phyloP scores from a whole-genome alignment of 2,888 invertebrate species.

The Epistrophe grossulariae region DNA sequence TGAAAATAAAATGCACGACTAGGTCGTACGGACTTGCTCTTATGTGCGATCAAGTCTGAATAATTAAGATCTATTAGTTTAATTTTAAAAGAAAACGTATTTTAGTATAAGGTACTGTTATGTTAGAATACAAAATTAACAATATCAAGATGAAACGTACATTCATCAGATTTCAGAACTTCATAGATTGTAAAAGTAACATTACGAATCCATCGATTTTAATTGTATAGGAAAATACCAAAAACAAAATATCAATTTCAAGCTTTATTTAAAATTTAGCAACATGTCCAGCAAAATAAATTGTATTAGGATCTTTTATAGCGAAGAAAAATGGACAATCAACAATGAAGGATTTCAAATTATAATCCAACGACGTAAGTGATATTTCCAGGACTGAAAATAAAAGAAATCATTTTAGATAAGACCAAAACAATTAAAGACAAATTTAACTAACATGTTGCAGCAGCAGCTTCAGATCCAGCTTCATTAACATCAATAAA shows the following conservation, averaged over 20 bases:
- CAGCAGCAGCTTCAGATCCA: slow-evolving; percentile 94
- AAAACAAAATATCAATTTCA: not conserved
- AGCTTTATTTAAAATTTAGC: slow-evolving; percentile 79
- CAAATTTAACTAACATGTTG: slow-evolving; percentile 87
- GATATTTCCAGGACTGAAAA: slow-evolving; percentile 79
- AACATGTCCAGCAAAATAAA: slow-evolving; percentile 81
- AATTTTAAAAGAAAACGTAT: too few species aligned
- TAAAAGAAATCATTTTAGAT: not conserved
- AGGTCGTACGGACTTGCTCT: too few species aligned
- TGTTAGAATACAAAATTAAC: too few species aligned
- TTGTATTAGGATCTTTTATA: slow-evolving; percentile 77
- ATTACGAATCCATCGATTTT: too few species aligned
- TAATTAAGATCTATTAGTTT: too few species aligned
- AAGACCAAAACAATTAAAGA: not conserved
- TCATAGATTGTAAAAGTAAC: too few species aligned
- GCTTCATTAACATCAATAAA: slow-evolving; percentile 95
- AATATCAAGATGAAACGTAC: too few species aligned
- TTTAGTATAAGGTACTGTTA: too few species aligned
- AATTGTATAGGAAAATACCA: not conserved
- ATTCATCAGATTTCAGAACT: too few species aligned
- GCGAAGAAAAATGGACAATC: slow-evolving; percentile 81
- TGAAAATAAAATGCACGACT: too few species aligned
- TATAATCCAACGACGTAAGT: slow-evolving; percentile 79
- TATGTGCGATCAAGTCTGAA: too few species aligned
- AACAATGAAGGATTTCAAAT: slow-evolving; percentile 78